These are phyloP conservation scores for Acleris cristana DNA, from an alignment of 2,888 invertebrate species.

Conservation along the genomic window DNA sequence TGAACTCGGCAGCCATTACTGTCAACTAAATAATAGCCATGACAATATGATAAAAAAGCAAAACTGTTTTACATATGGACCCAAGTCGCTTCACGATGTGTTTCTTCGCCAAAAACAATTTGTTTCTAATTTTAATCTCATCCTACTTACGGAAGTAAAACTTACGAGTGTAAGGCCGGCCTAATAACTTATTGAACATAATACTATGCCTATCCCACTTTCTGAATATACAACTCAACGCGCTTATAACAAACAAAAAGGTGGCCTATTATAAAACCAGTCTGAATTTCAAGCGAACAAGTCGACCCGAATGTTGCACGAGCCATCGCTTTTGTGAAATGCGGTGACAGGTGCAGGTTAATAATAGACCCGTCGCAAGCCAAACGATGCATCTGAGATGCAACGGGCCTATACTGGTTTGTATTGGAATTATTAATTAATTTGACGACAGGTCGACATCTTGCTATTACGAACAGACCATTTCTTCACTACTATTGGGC, in stretches of 20 bases:
- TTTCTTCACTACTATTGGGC: background rate
- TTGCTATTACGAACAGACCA: background rate
- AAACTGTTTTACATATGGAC: too few species aligned
- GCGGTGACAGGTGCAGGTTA: background rate
- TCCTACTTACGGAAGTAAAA: too few species aligned
- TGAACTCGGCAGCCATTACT: too few species aligned
- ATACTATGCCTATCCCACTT: background rate
- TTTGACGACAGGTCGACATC: background rate
- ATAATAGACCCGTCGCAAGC: slow-evolving; percentile 9
- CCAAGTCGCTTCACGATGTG: too few species aligned
- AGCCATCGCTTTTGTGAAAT: slow-evolving; percentile 3
- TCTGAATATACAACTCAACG: background rate
- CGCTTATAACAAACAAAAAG: background rate
- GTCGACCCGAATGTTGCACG: slow-evolving; percentile 3
- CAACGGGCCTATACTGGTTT: background rate
- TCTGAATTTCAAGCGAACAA: background rate
- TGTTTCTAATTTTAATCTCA: too few species aligned
- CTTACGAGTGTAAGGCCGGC: too few species aligned
- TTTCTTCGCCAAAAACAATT: too few species aligned
- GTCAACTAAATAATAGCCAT: too few species aligned
- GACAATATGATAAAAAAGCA: too few species aligned
- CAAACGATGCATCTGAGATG: background rate
- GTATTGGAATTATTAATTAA: background rate
- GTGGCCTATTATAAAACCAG: slow-evolving; percentile 8
- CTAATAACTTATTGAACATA: too few species aligned